Conservation (phyloP, 2,113 vertebrate genomes). For the Fukomys damarensis region DNA sequence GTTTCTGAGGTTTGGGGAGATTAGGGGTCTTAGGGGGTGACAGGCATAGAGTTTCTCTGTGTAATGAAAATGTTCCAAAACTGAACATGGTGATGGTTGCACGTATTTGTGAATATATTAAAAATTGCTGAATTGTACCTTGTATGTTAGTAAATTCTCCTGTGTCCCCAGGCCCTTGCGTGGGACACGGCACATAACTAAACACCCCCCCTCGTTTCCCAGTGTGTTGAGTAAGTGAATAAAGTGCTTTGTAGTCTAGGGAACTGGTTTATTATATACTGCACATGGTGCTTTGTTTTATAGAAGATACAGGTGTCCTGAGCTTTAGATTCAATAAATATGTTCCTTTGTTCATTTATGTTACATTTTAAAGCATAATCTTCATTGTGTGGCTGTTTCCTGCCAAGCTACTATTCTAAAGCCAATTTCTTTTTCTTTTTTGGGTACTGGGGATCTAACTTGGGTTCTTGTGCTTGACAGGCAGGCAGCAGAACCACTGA, state of each 20-base stretch:
- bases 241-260: neutral
- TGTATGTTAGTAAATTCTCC: neutral
- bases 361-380: conserved; percentile 23
- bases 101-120: neutral
- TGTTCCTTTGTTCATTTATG: conserved; percentile 37
- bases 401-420: neutral
- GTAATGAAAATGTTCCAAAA: neutral
- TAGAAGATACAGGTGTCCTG: neutral
- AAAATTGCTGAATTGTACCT: neutral
- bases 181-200: neutral
- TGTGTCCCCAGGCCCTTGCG: neutral
- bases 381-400: neutral
- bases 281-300: neutral
- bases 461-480: no score
- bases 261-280: neutral
- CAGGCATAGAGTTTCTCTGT: neutral
- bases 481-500: no score
- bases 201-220: neutral
- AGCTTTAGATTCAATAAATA: neutral
- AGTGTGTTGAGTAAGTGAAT: neutral
- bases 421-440: neutral
- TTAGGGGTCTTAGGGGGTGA: neutral
- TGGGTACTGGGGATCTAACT: no score
- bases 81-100: neutral
- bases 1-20: neutral